These are phyloP conservation scores for Lethrus apterus DNA, from an alignment of 1,140 invertebrate genomes.

Conservation along the genomic window DNA sequence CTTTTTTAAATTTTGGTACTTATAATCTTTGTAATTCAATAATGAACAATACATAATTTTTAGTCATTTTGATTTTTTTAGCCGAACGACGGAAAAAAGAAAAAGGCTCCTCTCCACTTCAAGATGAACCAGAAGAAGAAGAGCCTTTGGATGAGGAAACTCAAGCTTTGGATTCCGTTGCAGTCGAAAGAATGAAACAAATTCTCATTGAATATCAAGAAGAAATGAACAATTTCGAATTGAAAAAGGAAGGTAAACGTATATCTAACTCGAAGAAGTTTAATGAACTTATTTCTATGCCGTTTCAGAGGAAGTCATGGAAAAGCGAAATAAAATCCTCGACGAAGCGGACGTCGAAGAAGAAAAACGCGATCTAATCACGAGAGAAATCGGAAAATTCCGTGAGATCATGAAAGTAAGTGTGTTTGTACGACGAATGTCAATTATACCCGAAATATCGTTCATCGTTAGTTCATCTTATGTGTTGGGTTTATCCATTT, in stretches of 20 bases:
- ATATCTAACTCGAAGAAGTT: not conserved
- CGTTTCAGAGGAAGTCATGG: conserved; percentile 37
- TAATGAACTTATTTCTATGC: conserved; percentile 2
- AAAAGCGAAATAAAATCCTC: conserved; percentile 54
- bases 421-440: conserved; percentile 16
- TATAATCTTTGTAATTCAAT: not conserved
- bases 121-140: conserved; percentile 55
- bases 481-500: too few species aligned
- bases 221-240: conserved; percentile 65
- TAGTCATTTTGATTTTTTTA: conserved; percentile 29
- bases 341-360: conserved; percentile 88
- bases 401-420: conserved; percentile 94
- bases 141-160: conserved; percentile 78
- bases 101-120: conserved; percentile 46
- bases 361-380: conserved; percentile 93
- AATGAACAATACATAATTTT: not conserved
- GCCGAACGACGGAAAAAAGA: conserved; percentile 53
- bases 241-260: conserved; percentile 48
- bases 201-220: conserved; percentile 75
- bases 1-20: conserved; percentile 9
- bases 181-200: conserved; percentile 65
- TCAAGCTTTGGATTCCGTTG: conserved; percentile 62
- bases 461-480: too few species aligned
- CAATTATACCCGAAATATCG: too few species aligned
- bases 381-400: conserved; percentile 93